A percentile compares a stretch with the other conserved stretches of the same genome.
Conservation (phyloP, 2,113 vertebrate genomes). For the Aramus guarauna region DNA sequence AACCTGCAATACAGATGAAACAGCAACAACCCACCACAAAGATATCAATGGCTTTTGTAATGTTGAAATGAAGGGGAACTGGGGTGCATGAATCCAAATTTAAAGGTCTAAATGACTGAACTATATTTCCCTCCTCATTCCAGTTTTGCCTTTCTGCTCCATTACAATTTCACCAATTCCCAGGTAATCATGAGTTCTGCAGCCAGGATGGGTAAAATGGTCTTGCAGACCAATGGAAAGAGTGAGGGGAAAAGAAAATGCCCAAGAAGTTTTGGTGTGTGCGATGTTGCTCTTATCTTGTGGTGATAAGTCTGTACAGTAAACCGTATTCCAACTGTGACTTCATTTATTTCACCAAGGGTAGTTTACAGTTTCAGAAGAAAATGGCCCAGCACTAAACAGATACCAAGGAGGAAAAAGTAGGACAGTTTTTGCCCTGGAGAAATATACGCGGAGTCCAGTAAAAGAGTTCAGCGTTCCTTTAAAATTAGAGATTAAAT, state of each 20-base stretch:
- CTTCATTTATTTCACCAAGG: slow-evolving; percentile 76
- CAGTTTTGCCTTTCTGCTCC: background rate
- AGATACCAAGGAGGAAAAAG: slow-evolving; percentile 75
- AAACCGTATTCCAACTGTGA: slow-evolving; percentile 70
- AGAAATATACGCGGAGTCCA: slow-evolving; percentile 78
- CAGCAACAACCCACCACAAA: background rate
- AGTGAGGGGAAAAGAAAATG: background rate
- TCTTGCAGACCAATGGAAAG: background rate
- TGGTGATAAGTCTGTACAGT: slow-evolving; percentile 18
- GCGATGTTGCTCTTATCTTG: slow-evolving; percentile 1
- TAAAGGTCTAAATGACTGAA: background rate
- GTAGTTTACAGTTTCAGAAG: slow-evolving; percentile 68
- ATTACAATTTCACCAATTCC: background rate
- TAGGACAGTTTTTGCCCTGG: slow-evolving; percentile 79
- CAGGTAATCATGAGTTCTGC: background rate
- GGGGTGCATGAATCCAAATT: accelerated
- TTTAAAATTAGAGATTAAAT: slow-evolving; percentile 84
- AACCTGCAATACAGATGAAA: slow-evolving; percentile 59
- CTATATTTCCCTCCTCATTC: background rate
- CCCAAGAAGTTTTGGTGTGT: background rate
- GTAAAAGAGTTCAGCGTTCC: slow-evolving; percentile 74
- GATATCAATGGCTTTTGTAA: background rate
- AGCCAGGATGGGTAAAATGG: background rate
- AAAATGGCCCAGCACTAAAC: slow-evolving; percentile 71
- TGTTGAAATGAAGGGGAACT: background rate